Evolutionary conservation across 2,113 vertebrate species (phyloP), one percentile per base, ranked within the genome.

Genomic region (Cyanocitta stelleri): DNA sequence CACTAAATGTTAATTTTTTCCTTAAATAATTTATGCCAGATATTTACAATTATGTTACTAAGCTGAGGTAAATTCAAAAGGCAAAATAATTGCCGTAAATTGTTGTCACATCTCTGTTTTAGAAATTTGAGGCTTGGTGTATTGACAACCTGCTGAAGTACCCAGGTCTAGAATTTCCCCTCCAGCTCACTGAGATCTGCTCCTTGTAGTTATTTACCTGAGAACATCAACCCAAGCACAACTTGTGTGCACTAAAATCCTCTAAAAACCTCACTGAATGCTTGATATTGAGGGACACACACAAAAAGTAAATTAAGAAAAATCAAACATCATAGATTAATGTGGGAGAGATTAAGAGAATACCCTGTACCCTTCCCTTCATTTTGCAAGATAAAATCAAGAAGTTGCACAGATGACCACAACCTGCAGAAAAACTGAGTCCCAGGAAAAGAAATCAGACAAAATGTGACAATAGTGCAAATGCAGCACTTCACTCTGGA

Each of bases 11-110:
- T 49, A 16, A 15, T 2, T 4, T 35, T 66, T 69, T 64, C 0
- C 0, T 55, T 74, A 16, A 51, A 54, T 7, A 14, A 3, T 15
- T 80, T 68, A 29, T 1, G 0, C 5, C 24, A 37, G 9, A 41
- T 54, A 54, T 71, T 81, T 93, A 26, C 22, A 77, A 73, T 56
- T 16, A 29, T 6, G 2, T 35, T 35, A 61, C 7, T 43, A 44
- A 62, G 13, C 3, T 66, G 18, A 55, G 6, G 4, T 46, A 54
- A 89, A 77, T 37, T 87, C n/a, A 62, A 6, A 62, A 77, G 54
- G 26, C 7, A 63, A 72, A 67, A 46, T 19, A 41, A 63, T 39
- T 30, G 6, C 3, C 15, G 24, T 23, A 30, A 55, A 20, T 27
- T 51, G 2, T 48, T 21, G 7, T 35, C 21, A 39, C 10, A 22